A percentile compares a stretch with the other conserved stretches of the same genome.
These are phyloP conservation scores for Crypturellus undulatus DNA, from an alignment of 2,113 vertebrate genomes.

Conservation along the genomic window DNA sequence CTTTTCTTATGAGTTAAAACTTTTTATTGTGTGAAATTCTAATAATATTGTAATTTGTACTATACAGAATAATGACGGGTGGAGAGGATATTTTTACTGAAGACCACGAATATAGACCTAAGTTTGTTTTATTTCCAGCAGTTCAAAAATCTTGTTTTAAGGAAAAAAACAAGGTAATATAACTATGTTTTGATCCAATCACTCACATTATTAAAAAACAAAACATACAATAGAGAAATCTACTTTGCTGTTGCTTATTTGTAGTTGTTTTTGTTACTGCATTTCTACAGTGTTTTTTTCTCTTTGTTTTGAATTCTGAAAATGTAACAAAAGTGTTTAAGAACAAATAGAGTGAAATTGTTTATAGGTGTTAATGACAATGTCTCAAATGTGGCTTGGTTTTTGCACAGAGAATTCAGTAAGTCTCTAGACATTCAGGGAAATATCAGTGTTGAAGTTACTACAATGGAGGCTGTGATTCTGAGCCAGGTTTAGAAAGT, in stretches of 20 bases:
- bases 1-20: not conserved
- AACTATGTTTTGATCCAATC: not conserved
- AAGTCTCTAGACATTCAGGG: not conserved
- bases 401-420: not conserved
- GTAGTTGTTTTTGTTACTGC: not conserved
- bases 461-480: not conserved
- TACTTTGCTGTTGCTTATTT: not conserved
- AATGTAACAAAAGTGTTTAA: not conserved
- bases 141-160: not conserved
- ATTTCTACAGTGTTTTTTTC: not conserved
- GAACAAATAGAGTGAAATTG: not conserved
- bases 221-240: not conserved
- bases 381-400: not conserved
- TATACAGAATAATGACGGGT: not conserved
- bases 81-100: not conserved
- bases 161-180: not conserved
- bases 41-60: not conserved
- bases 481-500: slow-evolving; percentile 2
- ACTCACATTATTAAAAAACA: not conserved
- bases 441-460: not conserved
- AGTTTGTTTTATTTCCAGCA: not conserved
- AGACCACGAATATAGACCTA: not conserved
- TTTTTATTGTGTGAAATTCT: not conserved
- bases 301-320: not conserved
- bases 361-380: not conserved